These are phyloP conservation scores for Coenonympha arcania DNA, from an alignment of 2,888 invertebrate genomes.

Conservation along the genomic window DNA sequence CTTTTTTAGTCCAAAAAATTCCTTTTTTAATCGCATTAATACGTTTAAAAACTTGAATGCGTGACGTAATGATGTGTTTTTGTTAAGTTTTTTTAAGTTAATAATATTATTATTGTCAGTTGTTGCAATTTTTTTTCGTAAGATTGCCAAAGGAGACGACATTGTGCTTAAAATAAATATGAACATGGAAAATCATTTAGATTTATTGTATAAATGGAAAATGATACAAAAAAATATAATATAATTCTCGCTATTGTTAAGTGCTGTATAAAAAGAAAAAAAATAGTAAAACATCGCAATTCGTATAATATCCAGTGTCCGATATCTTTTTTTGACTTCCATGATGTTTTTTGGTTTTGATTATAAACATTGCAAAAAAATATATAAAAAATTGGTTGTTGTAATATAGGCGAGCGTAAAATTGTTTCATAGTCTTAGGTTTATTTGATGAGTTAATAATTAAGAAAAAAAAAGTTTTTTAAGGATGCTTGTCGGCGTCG, in stretches of 20 bases:
- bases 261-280: slow-evolving; percentile 39
- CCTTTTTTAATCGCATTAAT: background rate
- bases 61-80: slow-evolving; percentile 33
- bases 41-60: slow-evolving; percentile 34
- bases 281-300: slow-evolving; percentile 14
- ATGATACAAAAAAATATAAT: slow-evolving; percentile 56
- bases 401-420: slow-evolving; percentile 51
- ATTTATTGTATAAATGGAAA: slow-evolving; percentile 60
- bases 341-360: slow-evolving; percentile 19
- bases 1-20: slow-evolving; percentile 3
- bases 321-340: slow-evolving; percentile 20
- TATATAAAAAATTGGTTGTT: slow-evolving; percentile 53
- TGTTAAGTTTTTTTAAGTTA: slow-evolving; percentile 63
- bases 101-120: slow-evolving; percentile 43
- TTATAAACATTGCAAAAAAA: slow-evolving; percentile 23
- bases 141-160: slow-evolving; percentile 67
- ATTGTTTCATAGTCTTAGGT: slow-evolving; percentile 37
- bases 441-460: slow-evolving; percentile 37
- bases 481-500: slow-evolving; percentile 49
- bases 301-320: slow-evolving; percentile 28
- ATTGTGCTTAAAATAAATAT: slow-evolving; percentile 46
- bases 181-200: slow-evolving; percentile 42
- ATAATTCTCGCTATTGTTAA: slow-evolving; percentile 46
- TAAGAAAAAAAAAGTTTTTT: slow-evolving; percentile 47
- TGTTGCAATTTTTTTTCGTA: slow-evolving; percentile 65